Base-by-base conservation (phyloP, 2,888 invertebrate genomes). In the Eulithis testata region DNA sequence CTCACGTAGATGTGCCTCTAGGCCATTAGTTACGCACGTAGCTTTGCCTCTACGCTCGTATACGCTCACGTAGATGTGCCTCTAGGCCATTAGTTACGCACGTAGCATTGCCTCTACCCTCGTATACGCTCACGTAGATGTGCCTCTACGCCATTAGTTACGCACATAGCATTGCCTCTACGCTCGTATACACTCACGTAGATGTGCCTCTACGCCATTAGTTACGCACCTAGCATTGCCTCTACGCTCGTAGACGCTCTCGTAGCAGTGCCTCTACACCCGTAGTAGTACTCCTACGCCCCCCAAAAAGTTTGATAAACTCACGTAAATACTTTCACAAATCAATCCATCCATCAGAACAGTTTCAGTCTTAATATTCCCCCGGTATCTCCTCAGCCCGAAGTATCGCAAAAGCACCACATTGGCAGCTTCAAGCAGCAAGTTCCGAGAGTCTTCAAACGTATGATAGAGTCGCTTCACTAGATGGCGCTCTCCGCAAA, bases 381-480 rank as follows among this genome's bases (percentile, higher is more conserved):
- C 95, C 58, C 86, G 86, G 74, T 88, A 94, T 70, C 93, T 88
- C 12, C 81, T 86, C 11, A 95, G 77, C 3, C 94, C 95, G 43
- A 95, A 84, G 77, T 95, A 95, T 69, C 95, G 89, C 82, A 95
- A 85, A 14, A 95, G 80, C 11, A 95, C 80, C 65, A 95, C 86
- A 82, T 94, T 95, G 8, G 94, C 94, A 43, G 95, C 95, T 88
- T 95, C 95, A n/a, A 94, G 90, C 57, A 95, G 82, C 66, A 95
- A 90, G 73, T 94, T 85, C 58, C 83, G 85, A n/a, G 93, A 87
- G 31, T 86, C 88, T 50, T 87, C 85, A 59, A 94, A 90, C 44
- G 90, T 83, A 76, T 95, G 93, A 74, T 94, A 93, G 65, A 90
- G 87, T 55, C 92, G 88, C 67, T 93, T 91, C 40, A 90, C 86